These are phyloP conservation scores for Acanthurus leucopareius DNA, from an alignment of 2,797 vertebrate species.

Conservation along the genomic window DNA sequence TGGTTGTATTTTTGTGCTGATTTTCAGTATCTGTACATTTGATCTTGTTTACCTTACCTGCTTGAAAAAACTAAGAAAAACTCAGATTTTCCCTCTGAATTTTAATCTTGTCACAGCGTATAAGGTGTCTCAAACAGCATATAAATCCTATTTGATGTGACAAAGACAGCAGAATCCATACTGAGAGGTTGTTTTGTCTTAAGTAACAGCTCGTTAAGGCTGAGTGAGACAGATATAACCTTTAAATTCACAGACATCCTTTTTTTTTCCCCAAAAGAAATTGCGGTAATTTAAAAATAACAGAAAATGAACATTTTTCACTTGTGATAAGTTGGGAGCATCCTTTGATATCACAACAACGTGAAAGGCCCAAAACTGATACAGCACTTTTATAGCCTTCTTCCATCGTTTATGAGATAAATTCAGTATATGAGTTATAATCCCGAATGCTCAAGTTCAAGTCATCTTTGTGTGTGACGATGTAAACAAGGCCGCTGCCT, in stretches of 20 bases:
- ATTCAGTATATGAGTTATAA: constrained; percentile 22
- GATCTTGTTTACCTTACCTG: neutral
- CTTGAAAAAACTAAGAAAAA: neutral
- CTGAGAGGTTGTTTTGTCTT: neutral
- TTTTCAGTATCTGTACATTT: neutral
- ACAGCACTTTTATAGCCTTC: neutral
- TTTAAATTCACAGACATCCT: constrained; percentile 6
- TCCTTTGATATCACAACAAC: neutral
- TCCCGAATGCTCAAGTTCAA: constrained; percentile 11
- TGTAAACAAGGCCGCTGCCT: constrained; percentile 70
- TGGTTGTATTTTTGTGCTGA: neutral
- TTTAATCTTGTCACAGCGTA: neutral
- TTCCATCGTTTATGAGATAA: neutral
- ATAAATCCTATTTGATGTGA: constrained; percentile 17
- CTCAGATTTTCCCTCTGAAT: neutral
- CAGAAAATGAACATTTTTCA: neutral
- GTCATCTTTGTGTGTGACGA: constrained; percentile 48
- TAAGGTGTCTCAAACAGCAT: constrained; percentile 5
- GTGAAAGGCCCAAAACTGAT: neutral
- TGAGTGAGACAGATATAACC: neutral
- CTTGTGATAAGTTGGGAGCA: neutral
- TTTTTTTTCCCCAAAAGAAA: neutral
- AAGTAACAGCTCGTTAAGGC: neutral
- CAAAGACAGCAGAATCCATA: constrained; percentile 31
- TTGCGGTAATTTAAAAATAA: neutral